Percentiles rank a stretch among this genome's conserved stretches.
Evolutionary conservation across 2,888 invertebrate species (phyloP).

Genomic region (Perizoma affinitatum): DNA sequence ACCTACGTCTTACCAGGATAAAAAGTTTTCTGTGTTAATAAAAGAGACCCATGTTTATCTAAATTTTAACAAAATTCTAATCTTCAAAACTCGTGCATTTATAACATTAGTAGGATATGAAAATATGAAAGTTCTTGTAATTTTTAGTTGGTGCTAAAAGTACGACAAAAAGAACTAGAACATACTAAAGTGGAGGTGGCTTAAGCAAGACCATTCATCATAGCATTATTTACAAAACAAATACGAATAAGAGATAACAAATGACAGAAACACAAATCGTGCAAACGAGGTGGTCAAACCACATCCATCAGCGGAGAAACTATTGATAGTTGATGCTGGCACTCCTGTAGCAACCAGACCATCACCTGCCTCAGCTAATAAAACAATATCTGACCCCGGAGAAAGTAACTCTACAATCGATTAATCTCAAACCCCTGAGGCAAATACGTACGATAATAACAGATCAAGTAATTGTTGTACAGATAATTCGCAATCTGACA

Average conservation of each 20-base stretch:
- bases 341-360: slow-evolving; percentile 52
- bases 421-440: slow-evolving; percentile 68
- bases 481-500: slow-evolving; percentile 64
- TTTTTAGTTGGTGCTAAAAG: no score
- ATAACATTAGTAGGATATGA: no score
- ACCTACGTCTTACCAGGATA: no score
- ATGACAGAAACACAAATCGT: slow-evolving; percentile 34
- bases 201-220: no score
- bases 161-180: no score
- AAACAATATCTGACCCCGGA: slow-evolving; percentile 67
- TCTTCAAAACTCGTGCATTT: no score
- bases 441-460: slow-evolving; percentile 68
- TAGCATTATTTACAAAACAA: no score
- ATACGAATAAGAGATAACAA: not conserved
- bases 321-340: slow-evolving; percentile 44
- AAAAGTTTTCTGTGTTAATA: no score
- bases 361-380: slow-evolving; percentile 46
- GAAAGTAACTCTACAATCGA: slow-evolving; percentile 72
- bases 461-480: slow-evolving; percentile 70
- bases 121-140: no score
- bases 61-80: no score
- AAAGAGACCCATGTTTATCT: no score
- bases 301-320: slow-evolving; percentile 32
- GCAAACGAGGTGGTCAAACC: slow-evolving; percentile 58
- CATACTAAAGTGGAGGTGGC: no score